Percentiles rank a stretch among this genome's conserved stretches.
phyloP scores from a whole-genome alignment of 1,140 invertebrate genomes.

The Coenobita brevimanus region DNA sequence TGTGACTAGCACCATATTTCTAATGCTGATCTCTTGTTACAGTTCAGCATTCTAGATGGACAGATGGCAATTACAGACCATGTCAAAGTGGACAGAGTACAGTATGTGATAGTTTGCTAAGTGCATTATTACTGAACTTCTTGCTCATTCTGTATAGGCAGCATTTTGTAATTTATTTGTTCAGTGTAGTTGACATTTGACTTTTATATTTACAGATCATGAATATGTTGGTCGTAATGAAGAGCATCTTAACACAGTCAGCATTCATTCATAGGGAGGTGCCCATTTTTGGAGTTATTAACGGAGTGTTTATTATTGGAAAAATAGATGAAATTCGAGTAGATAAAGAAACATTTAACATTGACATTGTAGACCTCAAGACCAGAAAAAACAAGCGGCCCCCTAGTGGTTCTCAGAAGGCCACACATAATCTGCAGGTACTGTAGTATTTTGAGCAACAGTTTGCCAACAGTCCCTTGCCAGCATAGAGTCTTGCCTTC shows the following conservation, averaged over 20 bases:
- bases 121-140: too few relatives aligned
- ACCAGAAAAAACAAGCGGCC: conserved; percentile 21
- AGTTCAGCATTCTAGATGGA: too few relatives aligned
- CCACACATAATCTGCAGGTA: conserved; percentile 32
- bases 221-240: conserved; percentile 25
- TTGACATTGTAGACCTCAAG: conserved; percentile 42
- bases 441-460: too few relatives aligned
- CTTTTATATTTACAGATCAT: conserved; percentile 1
- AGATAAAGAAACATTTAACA: conserved; percentile 15
- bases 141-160: too few relatives aligned
- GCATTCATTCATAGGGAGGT: conserved; percentile 24
- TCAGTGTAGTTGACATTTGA: not conserved
- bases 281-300: conserved; percentile 31
- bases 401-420: conserved; percentile 21
- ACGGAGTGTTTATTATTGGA: conserved; percentile 29
- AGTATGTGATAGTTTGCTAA: too few relatives aligned
- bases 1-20: too few relatives aligned
- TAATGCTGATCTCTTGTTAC: too few relatives aligned
- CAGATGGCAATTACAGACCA: too few relatives aligned
- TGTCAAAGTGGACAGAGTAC: too few relatives aligned
- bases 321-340: conserved; percentile 44
- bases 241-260: conserved; percentile 15
- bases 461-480: too few relatives aligned
- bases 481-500: too few relatives aligned
- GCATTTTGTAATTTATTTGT: too few relatives aligned